Percentiles rank a stretch among this genome's conserved stretches.
These are phyloP conservation scores for Tympanuchus pallidicinctus DNA, from an alignment of 2,113 vertebrate species.

Conservation along the genomic window DNA sequence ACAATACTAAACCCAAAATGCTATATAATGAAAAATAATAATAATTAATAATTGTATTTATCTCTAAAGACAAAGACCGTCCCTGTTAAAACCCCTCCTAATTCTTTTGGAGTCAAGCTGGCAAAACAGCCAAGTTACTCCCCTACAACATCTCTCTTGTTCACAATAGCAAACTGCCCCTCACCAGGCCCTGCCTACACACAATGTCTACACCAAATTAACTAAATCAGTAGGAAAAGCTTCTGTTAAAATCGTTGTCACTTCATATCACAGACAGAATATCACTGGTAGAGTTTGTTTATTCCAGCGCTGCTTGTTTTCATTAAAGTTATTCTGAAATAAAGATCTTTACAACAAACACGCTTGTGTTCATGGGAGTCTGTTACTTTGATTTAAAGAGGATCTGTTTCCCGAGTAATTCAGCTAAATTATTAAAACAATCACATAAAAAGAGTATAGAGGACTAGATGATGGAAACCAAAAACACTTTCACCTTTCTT, in stretches of 20 bases:
- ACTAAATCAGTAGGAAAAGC: background rate
- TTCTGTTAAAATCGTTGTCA: background rate
- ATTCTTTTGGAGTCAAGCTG: background rate
- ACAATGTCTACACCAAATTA: background rate
- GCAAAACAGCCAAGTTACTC: background rate
- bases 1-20: background rate
- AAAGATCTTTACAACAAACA: constrained; percentile 26
- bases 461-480: background rate
- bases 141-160: background rate
- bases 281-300: background rate
- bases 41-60: background rate
- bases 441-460: constrained; percentile 9
- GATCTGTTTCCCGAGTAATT: constrained; percentile 36
- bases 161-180: rapidly evolving
- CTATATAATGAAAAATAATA: background rate
- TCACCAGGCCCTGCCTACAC: background rate
- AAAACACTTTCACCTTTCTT: background rate
- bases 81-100: background rate
- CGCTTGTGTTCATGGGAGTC: constrained; percentile 9
- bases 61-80: background rate
- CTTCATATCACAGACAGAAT: background rate
- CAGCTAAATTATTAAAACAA: constrained; percentile 58
- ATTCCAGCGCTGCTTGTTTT: background rate
- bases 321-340: constrained; percentile 4
- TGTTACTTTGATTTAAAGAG: constrained; percentile 53